These are phyloP conservation scores for Heliconius cydno DNA, from an alignment of 2,888 invertebrate genomes.

Conservation along the genomic window DNA sequence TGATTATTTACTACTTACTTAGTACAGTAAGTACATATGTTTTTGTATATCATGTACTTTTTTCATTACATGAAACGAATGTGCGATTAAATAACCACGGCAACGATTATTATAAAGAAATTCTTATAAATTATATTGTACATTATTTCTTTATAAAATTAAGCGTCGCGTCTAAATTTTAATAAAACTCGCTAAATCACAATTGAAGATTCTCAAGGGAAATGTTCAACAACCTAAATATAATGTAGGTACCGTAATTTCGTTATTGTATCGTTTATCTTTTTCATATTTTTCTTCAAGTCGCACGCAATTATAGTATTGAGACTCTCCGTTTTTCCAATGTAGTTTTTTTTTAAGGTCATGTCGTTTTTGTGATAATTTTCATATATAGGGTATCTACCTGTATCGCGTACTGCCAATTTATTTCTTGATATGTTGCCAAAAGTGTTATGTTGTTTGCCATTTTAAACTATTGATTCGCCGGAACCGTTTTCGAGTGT, in stretches of 20 bases:
- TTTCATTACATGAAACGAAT: neutral
- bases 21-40: too few relatives aligned
- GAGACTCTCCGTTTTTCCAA: neutral
- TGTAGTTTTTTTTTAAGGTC: neutral
- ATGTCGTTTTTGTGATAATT: neutral
- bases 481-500: slow-evolving; percentile 25
- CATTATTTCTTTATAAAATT: slow-evolving; percentile 4
- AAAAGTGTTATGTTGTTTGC: slow-evolving; percentile 38
- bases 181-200: slow-evolving; percentile 4
- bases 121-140: neutral
- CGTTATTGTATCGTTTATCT: slow-evolving; percentile 3
- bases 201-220: slow-evolving; percentile 1
- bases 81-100: neutral
- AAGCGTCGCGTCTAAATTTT: slow-evolving; percentile 2
- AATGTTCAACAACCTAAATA: neutral
- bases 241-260: neutral
- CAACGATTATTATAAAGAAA: neutral
- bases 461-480: slow-evolving; percentile 39
- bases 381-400: slow-evolving; percentile 18
- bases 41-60: too few relatives aligned
- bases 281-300: neutral
- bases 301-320: neutral
- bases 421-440: slow-evolving; percentile 41
- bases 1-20: neutral
- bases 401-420: slow-evolving; percentile 35